Conservation (phyloP, 2,797 vertebrate species). For the Pipistrellus nathusii region DNA sequence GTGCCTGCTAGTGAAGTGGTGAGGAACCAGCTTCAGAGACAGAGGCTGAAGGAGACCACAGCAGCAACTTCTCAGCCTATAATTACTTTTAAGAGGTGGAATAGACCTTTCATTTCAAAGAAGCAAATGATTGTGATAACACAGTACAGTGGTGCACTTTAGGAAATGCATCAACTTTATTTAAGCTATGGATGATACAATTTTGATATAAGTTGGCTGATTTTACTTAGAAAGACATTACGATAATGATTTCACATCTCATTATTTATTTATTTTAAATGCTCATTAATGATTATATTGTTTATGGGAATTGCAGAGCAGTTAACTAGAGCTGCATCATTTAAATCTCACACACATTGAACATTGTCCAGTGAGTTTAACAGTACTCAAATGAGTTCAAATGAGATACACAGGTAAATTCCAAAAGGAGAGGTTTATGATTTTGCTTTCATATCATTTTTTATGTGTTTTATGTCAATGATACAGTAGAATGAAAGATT, state of each 20-base stretch:
- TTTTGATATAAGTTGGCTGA: slow-evolving; percentile 16
- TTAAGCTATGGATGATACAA: neutral
- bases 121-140: neutral
- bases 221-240: slow-evolving; percentile 52
- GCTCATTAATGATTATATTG: slow-evolving; percentile 40
- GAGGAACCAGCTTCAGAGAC: neutral
- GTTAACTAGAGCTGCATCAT: neutral
- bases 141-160: neutral
- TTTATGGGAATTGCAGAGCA: neutral
- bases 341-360: neutral
- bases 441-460: neutral
- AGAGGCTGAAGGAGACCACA: slow-evolving; percentile 19
- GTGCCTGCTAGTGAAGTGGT: neutral
- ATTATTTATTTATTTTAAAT: slow-evolving; percentile 49
- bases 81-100: slow-evolving; percentile 12
- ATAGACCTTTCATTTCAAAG: slow-evolving; percentile 25
- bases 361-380: slow-evolving; percentile 8
- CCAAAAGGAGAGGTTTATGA: neutral
- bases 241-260: slow-evolving; percentile 39
- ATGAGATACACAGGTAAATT: slow-evolving; percentile 39
- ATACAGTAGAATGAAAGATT: neutral
- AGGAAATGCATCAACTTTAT: neutral
- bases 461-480: neutral
- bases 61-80: neutral
- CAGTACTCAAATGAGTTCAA: slow-evolving; percentile 31